These are phyloP conservation scores for Urocynchramus pylzowi DNA, from an alignment of 2,113 vertebrate genomes.

Conservation along the genomic window DNA sequence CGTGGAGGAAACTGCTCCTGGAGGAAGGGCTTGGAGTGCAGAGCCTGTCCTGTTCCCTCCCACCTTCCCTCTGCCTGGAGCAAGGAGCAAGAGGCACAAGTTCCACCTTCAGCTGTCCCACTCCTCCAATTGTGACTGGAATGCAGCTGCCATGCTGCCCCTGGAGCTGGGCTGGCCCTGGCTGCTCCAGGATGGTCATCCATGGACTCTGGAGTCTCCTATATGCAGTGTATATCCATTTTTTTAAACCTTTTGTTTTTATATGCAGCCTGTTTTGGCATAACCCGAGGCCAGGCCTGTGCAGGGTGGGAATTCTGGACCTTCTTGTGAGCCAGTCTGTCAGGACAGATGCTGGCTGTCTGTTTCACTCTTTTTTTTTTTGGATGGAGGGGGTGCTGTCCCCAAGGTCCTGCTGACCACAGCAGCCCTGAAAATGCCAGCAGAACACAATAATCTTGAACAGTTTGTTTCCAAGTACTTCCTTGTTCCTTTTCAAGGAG, in stretches of 20 bases:
- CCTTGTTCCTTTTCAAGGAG: not conserved
- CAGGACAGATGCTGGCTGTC: conserved; percentile 19
- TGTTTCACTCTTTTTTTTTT: not conserved
- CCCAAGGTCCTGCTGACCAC: not conserved
- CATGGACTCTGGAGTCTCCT: not conserved
- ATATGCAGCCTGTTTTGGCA: conserved; percentile 21
- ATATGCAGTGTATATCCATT: not conserved
- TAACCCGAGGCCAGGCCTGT: not conserved
- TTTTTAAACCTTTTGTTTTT: not conserved
- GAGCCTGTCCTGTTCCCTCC: not conserved
- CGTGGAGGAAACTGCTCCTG: not conserved
- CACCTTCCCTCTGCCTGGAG: not conserved
- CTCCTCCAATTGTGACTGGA: not conserved
- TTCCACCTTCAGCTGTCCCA: not conserved
- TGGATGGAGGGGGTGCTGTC: conserved; percentile 39
- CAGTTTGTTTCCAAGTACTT: not conserved
- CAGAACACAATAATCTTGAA: not conserved
- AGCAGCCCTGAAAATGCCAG: not conserved
- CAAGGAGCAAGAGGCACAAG: not conserved
- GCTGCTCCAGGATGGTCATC: not conserved
- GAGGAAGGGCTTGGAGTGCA: not conserved
- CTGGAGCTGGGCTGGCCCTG: conserved; percentile 26
- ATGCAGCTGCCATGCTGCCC: not conserved
- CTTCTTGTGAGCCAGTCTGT: not conserved
- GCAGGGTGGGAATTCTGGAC: not conserved